Evolutionary conservation across 2,888 invertebrate species (phyloP), one percentile per base, ranked within the genome.

Genomic region (Morinoia aosen): DNA sequence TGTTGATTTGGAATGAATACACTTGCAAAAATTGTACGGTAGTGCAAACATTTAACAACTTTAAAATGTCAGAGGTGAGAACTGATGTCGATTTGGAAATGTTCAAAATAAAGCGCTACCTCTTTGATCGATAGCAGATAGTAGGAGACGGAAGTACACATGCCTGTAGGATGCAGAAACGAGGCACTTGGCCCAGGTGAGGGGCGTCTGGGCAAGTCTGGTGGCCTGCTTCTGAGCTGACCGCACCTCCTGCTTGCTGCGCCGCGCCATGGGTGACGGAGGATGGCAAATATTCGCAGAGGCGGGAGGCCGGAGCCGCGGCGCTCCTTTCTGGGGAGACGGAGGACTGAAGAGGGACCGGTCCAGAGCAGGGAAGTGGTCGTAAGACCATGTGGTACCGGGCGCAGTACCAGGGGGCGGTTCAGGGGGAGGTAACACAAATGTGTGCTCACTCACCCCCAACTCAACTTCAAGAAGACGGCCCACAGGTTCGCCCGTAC

Each of bases 171-270:
- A 99, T 2, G 99, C 98, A 88, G 98, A 98, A 14, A 99, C 98
- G 48, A 99, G 97, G 97, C 98, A 99, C 97, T 98, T 98, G 10
- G 99, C 99, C 99, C 99, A 99, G n/a, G 98, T 98, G 97, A 98
- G 98, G 0, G 99, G 99, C 95, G 98, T 98, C 96, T 97, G 97
- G 88, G 98, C 97, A 97, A 98, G 97, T 96, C 98, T 98, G 97
- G 98, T 97, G 48, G 98, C 98, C 97, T 98, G 97, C 98, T 98
- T 98, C 97, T 99, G 99, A 11, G 99, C 99, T 33, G 98, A 98
- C 97, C 98, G 98, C 40, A 99, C 98, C 97, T 99, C 99, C 97
- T 99, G 99, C 97, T 99, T 99, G 16, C 99, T 99, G 97, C 99
- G 98, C 11, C 98, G 97, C 0, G 99, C 99, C 98, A 99, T 98